Percentiles rank a stretch among this genome's conserved stretches.
Evolutionary conservation across 2,888 invertebrate genomes (phyloP).

Genomic region (Tetragonula carbonaria): DNA sequence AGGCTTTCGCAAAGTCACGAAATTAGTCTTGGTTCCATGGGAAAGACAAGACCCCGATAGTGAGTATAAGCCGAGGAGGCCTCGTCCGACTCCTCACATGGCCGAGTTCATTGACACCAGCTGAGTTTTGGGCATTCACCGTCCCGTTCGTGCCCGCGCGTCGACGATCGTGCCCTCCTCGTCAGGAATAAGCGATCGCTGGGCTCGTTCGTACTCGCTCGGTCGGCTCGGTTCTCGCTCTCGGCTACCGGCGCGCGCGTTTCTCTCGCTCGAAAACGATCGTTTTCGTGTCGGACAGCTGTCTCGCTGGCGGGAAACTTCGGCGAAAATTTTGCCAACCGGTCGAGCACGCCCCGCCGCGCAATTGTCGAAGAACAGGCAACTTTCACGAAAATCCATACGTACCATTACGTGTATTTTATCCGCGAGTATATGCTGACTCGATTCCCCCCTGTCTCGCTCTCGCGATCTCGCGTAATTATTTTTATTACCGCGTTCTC

Average conservation of each 20-base stretch:
- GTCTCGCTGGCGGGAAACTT: constrained; percentile 37
- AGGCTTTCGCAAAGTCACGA: constrained; percentile 82
- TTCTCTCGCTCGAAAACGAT: constrained; percentile 50
- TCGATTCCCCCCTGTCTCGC: not conserved
- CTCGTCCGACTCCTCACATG: constrained; percentile 80
- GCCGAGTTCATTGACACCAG: constrained; percentile 83
- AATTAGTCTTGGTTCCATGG: constrained; percentile 84
- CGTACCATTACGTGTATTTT: not conserved
- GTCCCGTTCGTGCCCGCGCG: constrained; percentile 76
- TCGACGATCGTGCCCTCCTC: constrained; percentile 66
- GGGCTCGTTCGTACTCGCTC: constrained; percentile 53
- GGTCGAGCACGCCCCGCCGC: not conserved
- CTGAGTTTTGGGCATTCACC: constrained; percentile 83
- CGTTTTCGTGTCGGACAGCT: constrained; percentile 54
- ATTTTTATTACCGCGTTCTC: constrained; percentile 54
- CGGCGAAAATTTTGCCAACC: constrained; percentile 27
- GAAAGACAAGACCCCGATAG: constrained; percentile 84
- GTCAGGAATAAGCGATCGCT: constrained; percentile 73
- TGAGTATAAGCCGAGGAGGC: constrained; percentile 75
- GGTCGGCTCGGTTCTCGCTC: constrained; percentile 56
- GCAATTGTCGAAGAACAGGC: not conserved
- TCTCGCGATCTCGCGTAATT: constrained; percentile 24
- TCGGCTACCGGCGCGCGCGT: constrained; percentile 51
- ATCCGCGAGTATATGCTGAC: not conserved
- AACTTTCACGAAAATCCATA: not conserved